Percentiles rank a stretch among this genome's conserved stretches.
These are phyloP conservation scores for Thripadectes ignobilis DNA, from an alignment of 2,797 vertebrate genomes.

Conservation along the genomic window DNA sequence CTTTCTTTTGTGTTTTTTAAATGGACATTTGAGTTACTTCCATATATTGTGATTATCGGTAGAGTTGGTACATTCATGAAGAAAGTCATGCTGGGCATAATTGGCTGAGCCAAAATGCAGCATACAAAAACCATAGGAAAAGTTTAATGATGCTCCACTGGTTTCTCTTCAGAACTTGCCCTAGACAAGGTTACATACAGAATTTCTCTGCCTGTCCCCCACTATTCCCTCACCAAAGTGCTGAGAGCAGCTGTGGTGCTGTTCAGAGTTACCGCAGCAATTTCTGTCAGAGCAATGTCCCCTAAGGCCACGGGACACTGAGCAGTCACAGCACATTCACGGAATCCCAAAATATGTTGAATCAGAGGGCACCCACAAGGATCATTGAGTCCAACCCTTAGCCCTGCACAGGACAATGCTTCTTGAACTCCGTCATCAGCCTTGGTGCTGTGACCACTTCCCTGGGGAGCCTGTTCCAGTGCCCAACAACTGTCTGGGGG, in stretches of 20 bases:
- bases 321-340: accelerated
- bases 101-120: not conserved
- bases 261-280: not conserved
- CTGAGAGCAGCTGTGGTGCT: accelerated
- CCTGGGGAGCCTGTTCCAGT: not conserved
- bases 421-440: not conserved
- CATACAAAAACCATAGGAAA: not conserved
- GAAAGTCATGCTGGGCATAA: not conserved
- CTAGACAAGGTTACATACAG: accelerated
- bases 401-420: not conserved
- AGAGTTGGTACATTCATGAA: not conserved
- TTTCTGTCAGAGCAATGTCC: not conserved
- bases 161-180: not conserved
- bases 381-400: not conserved
- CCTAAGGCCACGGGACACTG: not conserved
- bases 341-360: not conserved
- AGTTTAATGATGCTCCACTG: not conserved
- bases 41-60: not conserved
- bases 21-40: not conserved
- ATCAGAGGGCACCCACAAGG: not conserved
- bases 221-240: accelerated
- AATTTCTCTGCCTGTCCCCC: not conserved
- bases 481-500: not conserved
- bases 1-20: not conserved
- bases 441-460: not conserved